Evolutionary conservation across 2,113 vertebrate species (phyloP).

Genomic region (Hirundichthys speculiger): DNA sequence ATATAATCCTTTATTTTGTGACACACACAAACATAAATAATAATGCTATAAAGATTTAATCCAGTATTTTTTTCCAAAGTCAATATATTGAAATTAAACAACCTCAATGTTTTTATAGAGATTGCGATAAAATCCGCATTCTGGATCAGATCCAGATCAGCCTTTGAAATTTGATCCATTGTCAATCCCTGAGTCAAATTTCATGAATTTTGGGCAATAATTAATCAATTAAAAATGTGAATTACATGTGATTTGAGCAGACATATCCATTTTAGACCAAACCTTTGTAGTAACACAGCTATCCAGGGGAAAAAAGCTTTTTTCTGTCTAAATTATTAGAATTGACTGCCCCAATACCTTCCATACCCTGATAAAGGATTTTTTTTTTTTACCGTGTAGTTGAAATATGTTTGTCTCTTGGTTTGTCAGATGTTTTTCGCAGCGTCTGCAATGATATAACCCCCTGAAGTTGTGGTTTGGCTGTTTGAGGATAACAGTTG

Average conservation of each 20-base stretch:
- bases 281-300: not conserved
- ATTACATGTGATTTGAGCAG: not conserved
- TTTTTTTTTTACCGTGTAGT: not conserved
- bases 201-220: too few relatives aligned
- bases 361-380: not conserved
- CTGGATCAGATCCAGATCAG: too few relatives aligned
- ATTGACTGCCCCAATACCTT: not conserved
- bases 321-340: not conserved
- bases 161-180: too few relatives aligned
- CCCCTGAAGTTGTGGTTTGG: slow-evolving; percentile 54
- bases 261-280: not conserved
- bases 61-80: too few relatives aligned
- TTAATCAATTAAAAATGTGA: too few relatives aligned
- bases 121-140: too few relatives aligned
- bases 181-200: too few relatives aligned
- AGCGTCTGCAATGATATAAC: slow-evolving; percentile 62
- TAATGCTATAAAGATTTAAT: too few relatives aligned
- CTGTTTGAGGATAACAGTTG: slow-evolving; percentile 69
- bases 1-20: too few relatives aligned
- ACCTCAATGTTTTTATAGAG: too few relatives aligned
- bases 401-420: slow-evolving; percentile 24
- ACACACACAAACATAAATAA: too few relatives aligned
- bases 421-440: slow-evolving; percentile 43
- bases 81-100: too few relatives aligned
- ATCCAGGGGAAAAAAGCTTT: not conserved